Conservation (phyloP, 1,140 invertebrate species). For the Microplitis mediator region DNA sequence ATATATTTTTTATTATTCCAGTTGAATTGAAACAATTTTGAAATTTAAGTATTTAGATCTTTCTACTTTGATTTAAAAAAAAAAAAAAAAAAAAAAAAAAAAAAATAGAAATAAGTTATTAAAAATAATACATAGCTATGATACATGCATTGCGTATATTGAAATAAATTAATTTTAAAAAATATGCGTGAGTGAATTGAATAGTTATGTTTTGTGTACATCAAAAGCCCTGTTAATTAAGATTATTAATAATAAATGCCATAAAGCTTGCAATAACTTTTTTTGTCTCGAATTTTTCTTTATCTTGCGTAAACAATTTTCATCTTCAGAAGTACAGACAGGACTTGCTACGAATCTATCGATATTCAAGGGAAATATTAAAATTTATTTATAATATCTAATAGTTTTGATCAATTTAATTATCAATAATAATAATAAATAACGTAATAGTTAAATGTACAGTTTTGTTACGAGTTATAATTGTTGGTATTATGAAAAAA, state of each 20-base stretch:
- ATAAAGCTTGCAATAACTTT: constrained; percentile 60
- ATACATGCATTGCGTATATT: constrained; percentile 53
- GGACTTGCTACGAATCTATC: no score
- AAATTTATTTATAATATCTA: neutral
- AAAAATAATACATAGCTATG: constrained; percentile 50
- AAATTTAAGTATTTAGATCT: constrained; percentile 3
- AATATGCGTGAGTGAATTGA: constrained; percentile 54
- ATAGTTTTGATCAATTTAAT: neutral
- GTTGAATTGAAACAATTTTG: no score
- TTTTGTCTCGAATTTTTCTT: constrained; percentile 33
- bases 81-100: constrained; percentile 24
- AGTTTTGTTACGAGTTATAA: neutral
- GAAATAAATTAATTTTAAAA: constrained; percentile 40
- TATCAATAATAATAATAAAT: neutral
- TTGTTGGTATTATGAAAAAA: neutral
- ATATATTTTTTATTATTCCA: no score
- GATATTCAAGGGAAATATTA: neutral
- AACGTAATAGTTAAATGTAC: neutral
- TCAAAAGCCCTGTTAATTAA: constrained; percentile 62
- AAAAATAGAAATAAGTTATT: constrained; percentile 53
- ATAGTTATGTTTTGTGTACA: constrained; percentile 59
- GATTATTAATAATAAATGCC: constrained; percentile 64
- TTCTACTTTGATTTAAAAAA: constrained; percentile 46
- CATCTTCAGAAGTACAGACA: neutral
- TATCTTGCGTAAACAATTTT: constrained; percentile 24